These are phyloP conservation scores for Heteropelma amictum DNA, from an alignment of 2,888 invertebrate genomes.

Conservation along the genomic window DNA sequence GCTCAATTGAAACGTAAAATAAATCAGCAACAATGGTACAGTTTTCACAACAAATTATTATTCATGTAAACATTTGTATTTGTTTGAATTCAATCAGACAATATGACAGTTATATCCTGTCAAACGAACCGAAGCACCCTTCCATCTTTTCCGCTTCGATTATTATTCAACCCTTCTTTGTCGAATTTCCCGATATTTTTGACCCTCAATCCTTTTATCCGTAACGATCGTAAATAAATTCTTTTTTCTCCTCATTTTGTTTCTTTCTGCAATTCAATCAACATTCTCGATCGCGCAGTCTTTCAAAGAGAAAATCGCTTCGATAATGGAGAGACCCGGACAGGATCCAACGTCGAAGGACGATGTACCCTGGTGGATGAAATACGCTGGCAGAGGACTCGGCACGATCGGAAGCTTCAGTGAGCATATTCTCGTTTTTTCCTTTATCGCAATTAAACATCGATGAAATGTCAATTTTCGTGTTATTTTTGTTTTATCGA, in stretches of 20 bases:
- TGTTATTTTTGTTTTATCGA: no score
- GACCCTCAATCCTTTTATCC: no score
- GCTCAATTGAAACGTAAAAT: slow-evolving; percentile 15
- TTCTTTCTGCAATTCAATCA: no score
- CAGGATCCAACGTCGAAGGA: slow-evolving; percentile 88
- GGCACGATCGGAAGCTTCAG: slow-evolving; percentile 91
- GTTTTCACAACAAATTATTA: neutral
- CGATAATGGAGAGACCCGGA: slow-evolving; percentile 89
- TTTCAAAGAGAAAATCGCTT: slow-evolving; percentile 88
- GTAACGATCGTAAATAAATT: neutral
- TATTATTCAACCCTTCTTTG: no score
- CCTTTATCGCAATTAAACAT: slow-evolving; percentile 8
- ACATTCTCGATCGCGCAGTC: slow-evolving; percentile 80
- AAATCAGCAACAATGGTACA: slow-evolving; percentile 35
- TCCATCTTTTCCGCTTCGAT: no score
- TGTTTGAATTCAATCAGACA: neutral
- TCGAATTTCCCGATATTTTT: no score
- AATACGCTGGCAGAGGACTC: slow-evolving; percentile 89
- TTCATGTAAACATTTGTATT: neutral
- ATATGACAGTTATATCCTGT: slow-evolving; percentile 31
- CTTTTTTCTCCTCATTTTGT: neutral
- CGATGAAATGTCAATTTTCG: no score
- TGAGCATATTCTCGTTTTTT: slow-evolving; percentile 79
- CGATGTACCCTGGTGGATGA: slow-evolving; percentile 93
- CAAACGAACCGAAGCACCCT: no score